These are phyloP conservation scores for Molorchus minor DNA, from an alignment of 2,888 invertebrate species.

Conservation along the genomic window DNA sequence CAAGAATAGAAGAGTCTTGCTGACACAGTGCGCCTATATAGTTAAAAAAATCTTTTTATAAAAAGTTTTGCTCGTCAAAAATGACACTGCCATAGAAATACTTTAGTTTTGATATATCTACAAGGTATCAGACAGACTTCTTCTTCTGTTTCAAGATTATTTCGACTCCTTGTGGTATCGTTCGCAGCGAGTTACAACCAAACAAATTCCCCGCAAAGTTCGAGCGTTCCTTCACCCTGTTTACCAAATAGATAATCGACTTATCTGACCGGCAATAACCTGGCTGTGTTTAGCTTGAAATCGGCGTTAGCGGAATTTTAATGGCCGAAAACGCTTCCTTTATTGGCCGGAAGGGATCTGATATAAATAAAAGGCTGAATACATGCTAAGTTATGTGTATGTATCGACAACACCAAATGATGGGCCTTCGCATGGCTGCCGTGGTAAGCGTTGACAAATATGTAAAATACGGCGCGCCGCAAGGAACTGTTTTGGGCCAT, in stretches of 20 bases:
- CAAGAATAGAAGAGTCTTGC: background rate
- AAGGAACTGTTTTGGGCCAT: no score
- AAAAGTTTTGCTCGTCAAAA: no score
- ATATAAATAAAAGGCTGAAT: constrained; percentile 9
- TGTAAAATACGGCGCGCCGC: no score
- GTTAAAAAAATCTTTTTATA: no score
- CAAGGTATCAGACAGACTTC: background rate
- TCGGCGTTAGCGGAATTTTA: constrained; percentile 11
- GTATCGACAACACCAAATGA: no score
- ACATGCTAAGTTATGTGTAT: no score
- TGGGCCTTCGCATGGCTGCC: no score
- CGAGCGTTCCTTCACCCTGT: constrained; percentile 9
- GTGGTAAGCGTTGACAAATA: no score
- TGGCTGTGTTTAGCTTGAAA: constrained; percentile 2
- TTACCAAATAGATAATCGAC: constrained; percentile 1
- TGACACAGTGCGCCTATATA: background rate
- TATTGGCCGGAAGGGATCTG: background rate
- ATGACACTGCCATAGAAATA: no score
- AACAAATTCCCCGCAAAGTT: background rate
- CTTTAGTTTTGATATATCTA: no score
- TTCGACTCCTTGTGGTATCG: background rate
- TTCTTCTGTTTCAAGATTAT: background rate
- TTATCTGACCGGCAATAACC: constrained; percentile 14
- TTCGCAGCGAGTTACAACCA: background rate
- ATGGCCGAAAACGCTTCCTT: constrained; percentile 7